phyloP scores from a whole-genome alignment of 2,113 vertebrate genomes.

The Caranx melampygus region DNA sequence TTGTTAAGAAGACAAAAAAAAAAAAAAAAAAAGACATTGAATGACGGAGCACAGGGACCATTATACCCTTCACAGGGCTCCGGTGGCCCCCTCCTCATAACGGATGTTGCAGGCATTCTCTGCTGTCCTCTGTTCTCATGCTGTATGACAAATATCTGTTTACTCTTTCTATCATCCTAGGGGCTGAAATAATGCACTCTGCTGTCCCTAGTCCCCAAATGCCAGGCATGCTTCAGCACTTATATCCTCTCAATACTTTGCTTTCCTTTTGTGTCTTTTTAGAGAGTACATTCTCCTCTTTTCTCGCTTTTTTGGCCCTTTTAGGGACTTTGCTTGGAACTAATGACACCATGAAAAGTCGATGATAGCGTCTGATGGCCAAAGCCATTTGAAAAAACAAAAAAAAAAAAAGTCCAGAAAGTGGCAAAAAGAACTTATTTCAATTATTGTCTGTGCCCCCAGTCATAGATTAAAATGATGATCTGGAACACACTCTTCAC shows the following conservation, averaged over 20 bases:
- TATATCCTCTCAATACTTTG: slow-evolving; percentile 42
- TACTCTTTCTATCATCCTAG: slow-evolving; percentile 61
- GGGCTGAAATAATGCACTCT: slow-evolving; percentile 68
- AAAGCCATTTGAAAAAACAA: slow-evolving; percentile 14
- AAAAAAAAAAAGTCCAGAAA: slow-evolving; percentile 27
- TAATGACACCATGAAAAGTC: slow-evolving; percentile 62
- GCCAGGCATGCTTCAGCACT: slow-evolving; percentile 68
- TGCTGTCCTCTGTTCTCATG: slow-evolving; percentile 54
- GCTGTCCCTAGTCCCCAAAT: slow-evolving; percentile 54
- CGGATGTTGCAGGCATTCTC: slow-evolving; percentile 54
- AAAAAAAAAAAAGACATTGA: slow-evolving; percentile 36
- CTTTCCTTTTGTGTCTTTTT: not conserved
- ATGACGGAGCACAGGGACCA: slow-evolving; percentile 51
- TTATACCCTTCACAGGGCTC: slow-evolving; percentile 61
- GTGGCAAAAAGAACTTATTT: slow-evolving; percentile 40
- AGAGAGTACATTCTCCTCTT: slow-evolving; percentile 4
- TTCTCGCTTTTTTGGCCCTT: slow-evolving; percentile 3
- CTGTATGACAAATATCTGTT: slow-evolving; percentile 72
- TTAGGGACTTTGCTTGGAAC: slow-evolving; percentile 56
- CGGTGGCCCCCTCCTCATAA: slow-evolving; percentile 50
- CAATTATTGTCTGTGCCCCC: slow-evolving; percentile 49
- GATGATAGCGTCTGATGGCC: slow-evolving; percentile 37
- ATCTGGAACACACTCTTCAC: slow-evolving; percentile 53
- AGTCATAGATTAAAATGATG: slow-evolving; percentile 60
- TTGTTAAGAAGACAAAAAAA: slow-evolving; percentile 11